These are phyloP conservation scores for Drosophila kohkoa DNA, from an alignment of 1,140 invertebrate genomes.

Conservation along the genomic window DNA sequence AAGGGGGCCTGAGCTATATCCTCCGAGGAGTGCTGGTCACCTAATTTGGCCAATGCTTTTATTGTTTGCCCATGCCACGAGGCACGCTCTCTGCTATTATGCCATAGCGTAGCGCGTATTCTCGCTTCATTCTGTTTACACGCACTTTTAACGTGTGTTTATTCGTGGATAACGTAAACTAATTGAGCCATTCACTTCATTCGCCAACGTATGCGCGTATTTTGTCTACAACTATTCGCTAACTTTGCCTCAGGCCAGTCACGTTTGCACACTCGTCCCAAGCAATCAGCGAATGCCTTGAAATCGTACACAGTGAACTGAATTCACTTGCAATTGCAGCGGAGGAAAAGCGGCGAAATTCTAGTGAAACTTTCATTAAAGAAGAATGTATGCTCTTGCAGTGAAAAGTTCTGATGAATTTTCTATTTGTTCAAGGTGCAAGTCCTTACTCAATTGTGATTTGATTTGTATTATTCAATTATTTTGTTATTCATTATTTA, in stretches of 20 bases:
- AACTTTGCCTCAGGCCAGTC: slow-evolving; percentile 62
- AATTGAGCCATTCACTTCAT: slow-evolving; percentile 66
- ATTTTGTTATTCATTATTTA: too few relatives aligned
- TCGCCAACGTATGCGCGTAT: slow-evolving; percentile 45
- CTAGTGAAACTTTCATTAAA: not conserved
- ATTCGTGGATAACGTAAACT: slow-evolving; percentile 69
- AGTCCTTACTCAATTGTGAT: too few relatives aligned
- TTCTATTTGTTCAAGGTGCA: too few relatives aligned
- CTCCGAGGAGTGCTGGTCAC: slow-evolving; percentile 47
- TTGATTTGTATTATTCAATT: too few relatives aligned
- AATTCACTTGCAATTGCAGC: slow-evolving; percentile 51
- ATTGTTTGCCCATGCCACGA: slow-evolving; percentile 55
- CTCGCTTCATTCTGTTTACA: slow-evolving; percentile 60
- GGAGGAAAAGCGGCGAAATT: slow-evolving; percentile 9
- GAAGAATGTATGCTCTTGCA: not conserved
- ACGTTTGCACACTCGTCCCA: slow-evolving; percentile 48
- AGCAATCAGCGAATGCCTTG: slow-evolving; percentile 58
- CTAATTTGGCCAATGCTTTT: slow-evolving; percentile 72
- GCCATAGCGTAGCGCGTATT: slow-evolving; percentile 24
- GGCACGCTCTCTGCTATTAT: slow-evolving; percentile 50
- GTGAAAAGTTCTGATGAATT: too few relatives aligned
- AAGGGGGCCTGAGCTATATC: slow-evolving; percentile 10
- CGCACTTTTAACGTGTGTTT: slow-evolving; percentile 77
- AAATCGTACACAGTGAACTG: slow-evolving; percentile 26
- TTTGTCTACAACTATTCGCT: slow-evolving; percentile 20